phyloP scores from a whole-genome alignment of 2,888 invertebrate genomes.

The Cistogaster globosa region DNA sequence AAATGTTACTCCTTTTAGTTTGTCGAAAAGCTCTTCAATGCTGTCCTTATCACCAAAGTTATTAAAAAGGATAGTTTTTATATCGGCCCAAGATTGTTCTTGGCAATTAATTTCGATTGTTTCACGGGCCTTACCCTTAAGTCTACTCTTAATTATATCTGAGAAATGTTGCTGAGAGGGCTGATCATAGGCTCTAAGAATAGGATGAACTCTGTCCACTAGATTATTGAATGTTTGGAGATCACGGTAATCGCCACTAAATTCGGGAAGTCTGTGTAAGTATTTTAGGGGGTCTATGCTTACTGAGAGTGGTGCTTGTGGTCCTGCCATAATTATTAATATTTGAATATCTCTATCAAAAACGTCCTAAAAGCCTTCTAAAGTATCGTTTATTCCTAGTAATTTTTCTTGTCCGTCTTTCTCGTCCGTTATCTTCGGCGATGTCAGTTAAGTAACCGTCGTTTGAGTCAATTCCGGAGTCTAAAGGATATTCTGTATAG shows the following conservation, averaged over 20 bases:
- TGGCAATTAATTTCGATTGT: slow-evolving; percentile 17
- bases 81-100: background rate
- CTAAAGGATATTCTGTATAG: background rate
- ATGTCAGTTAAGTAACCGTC: slow-evolving; percentile 1
- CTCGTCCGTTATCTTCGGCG: background rate
- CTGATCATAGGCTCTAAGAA: background rate
- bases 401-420: background rate
- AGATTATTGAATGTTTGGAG: too few species aligned
- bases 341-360: background rate
- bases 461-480: slow-evolving; percentile 5
- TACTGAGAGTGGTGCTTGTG: background rate
- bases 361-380: slow-evolving; percentile 2
- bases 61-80: background rate
- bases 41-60: background rate
- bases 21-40: background rate
- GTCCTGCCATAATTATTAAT: background rate
- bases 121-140: too few species aligned
- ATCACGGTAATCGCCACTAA: too few species aligned
- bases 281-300: too few species aligned
- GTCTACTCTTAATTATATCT: slow-evolving; percentile 1
- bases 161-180: background rate
- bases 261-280: too few species aligned
- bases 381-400: background rate
- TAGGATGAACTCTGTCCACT: background rate
- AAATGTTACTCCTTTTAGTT: background rate